Evolutionary conservation across 2,113 vertebrate species (phyloP).

Genomic region (Sander vitreus): DNA sequence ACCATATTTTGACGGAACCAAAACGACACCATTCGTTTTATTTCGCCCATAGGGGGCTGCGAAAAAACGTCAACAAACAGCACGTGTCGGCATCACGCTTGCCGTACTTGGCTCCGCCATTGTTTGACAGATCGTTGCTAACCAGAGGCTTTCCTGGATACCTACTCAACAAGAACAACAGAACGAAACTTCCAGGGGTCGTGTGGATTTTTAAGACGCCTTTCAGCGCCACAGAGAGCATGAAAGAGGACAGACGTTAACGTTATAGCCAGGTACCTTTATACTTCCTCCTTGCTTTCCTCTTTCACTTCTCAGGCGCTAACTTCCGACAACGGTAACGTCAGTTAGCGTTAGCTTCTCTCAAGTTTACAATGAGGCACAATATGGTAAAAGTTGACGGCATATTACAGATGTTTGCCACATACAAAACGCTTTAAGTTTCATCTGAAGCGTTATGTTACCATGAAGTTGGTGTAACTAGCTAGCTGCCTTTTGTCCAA

Average conservation of each 20-base stretch:
- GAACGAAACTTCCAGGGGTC: not conserved
- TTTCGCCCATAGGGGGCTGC: not conserved
- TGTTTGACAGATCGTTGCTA: slow-evolving; percentile 67
- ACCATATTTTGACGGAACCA: not conserved
- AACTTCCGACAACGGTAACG: not conserved
- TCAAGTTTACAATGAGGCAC: not conserved
- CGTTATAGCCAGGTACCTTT: slow-evolving; percentile 17
- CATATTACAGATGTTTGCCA: not conserved
- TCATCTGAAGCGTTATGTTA: not conserved
- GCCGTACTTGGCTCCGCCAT: slow-evolving; percentile 76
- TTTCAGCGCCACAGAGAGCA: not conserved
- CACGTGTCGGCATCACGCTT: slow-evolving; percentile 71
- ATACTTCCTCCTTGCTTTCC: not conserved
- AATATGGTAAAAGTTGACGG: not conserved
- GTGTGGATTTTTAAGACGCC: not conserved
- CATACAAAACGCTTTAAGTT: not conserved
- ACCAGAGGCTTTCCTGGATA: slow-evolving; percentile 48
- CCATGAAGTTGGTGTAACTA: no score
- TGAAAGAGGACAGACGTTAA: not conserved
- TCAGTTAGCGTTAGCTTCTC: slow-evolving; percentile 55
- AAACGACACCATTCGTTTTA: slow-evolving; percentile 5
- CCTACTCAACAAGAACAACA: not conserved
- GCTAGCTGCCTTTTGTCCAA: no score
- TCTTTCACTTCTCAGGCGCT: slow-evolving; percentile 22
- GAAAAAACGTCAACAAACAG: slow-evolving; percentile 65